Evolutionary conservation across 2,113 vertebrate genomes (phyloP).

Genomic region (Mobula hypostoma): DNA sequence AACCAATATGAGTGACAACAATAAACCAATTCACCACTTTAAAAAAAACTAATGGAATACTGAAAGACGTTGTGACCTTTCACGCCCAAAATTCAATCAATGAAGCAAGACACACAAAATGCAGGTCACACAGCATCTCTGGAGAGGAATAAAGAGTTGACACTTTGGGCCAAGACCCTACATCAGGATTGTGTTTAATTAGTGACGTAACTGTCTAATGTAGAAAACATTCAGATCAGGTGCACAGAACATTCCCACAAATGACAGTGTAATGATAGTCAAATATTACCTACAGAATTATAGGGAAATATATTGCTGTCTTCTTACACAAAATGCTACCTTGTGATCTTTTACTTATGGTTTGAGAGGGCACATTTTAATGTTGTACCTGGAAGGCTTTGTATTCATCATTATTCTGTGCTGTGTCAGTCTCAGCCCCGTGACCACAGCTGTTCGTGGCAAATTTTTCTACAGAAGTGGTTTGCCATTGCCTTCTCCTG

Average conservation of each 20-base stretch:
- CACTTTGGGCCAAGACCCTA: too few species aligned
- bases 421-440: too few species aligned
- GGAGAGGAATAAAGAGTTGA: too few species aligned
- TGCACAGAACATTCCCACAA: background rate
- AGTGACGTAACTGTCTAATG: background rate
- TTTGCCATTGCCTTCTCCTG: too few species aligned
- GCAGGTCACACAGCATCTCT: too few species aligned
- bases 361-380: background rate
- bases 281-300: too few species aligned
- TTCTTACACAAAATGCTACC: background rate
- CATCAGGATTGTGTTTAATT: background rate
- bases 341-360: background rate
- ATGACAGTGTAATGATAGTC: background rate
- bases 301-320: background rate
- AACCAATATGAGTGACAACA: too few species aligned
- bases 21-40: too few species aligned
- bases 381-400: too few species aligned
- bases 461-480: too few species aligned
- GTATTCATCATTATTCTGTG: too few species aligned
- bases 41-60: background rate
- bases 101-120: background rate
- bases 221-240: background rate
- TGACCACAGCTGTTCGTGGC: too few species aligned
- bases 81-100: background rate
- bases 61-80: background rate